Percentiles rank a stretch among this genome's conserved stretches.
These are phyloP conservation scores for Aplodontia rufa DNA, from an alignment of 2,113 vertebrate species.

Conservation along the genomic window DNA sequence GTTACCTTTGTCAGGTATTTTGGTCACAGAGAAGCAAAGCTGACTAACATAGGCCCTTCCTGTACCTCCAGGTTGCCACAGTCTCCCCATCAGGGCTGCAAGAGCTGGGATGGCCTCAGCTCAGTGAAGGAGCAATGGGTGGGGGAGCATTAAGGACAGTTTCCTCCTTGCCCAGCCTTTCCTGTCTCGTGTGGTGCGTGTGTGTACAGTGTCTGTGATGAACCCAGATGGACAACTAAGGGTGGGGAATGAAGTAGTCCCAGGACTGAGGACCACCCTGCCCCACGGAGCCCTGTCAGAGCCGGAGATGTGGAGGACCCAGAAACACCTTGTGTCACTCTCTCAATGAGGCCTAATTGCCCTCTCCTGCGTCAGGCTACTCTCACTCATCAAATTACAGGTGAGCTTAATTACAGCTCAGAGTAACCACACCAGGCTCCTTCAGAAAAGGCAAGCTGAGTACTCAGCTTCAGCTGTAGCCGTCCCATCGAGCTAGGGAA, in stretches of 20 bases:
- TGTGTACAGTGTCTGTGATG: neutral
- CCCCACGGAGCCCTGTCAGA: neutral
- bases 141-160: neutral
- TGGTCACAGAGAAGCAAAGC: no score
- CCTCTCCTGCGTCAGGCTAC: slow-evolving; percentile 28
- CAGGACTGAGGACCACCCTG: neutral
- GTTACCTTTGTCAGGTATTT: no score
- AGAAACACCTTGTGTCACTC: neutral
- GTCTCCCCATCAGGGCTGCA: neutral
- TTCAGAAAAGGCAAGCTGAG: slow-evolving; percentile 35
- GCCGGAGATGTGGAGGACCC: neutral
- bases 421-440: neutral
- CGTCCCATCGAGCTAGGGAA: no score
- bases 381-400: slow-evolving; percentile 66
- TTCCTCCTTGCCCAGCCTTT: neutral
- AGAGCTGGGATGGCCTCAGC: neutral
- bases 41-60: neutral
- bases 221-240: neutral
- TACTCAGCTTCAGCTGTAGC: neutral
- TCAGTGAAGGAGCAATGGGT: neutral
- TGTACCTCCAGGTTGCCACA: neutral
- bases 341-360: slow-evolving; percentile 59
- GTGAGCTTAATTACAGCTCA: slow-evolving; percentile 60
- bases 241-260: neutral
- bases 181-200: rapidly evolving